Base-by-base conservation (phyloP, 1,140 invertebrate genomes). In the Aphelenchoides fujianensis region DNA sequence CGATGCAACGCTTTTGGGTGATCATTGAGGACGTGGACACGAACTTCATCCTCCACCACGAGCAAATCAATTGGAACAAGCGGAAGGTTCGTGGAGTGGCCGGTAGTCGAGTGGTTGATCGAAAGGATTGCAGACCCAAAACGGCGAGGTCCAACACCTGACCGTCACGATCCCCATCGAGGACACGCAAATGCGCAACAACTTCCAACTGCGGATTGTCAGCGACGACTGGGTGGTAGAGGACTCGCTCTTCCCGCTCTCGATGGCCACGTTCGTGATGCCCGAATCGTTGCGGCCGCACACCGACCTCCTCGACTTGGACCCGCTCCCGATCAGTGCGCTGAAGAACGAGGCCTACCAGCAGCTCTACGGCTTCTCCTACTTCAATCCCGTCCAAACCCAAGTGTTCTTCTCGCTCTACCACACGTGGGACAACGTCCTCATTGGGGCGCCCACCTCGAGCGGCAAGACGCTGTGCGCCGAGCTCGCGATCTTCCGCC, bases 341-440 rank as follows among this genome's bases (percentile, higher is more conserved):
- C 86, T 98, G 19, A 90, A 92, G 68, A 90, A 96, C 79, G 82
- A 88, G 0, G 79, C 87, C 2, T 92, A 91, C 79, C 90, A 97
- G 85, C 87, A 88, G 35, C 85, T 99, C 0, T 99, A 96, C 86
- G 89, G 88, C 23, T 98, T 98, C 85, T 89, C 89, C 0, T 94
- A 97, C 85, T 99, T 99, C 86, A 99, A 99, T 87, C 94, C 96
- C 1, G 94, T 99, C 80, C 97, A 99, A 86, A 98, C 95, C 2
- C 97, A 99, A 87, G 92, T 98, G 53, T 98, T 98, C 85, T 93
- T 97, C 85, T 92, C 91, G 73, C 86, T 97, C 0, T 98, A 96
- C 85, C 91, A 98, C 84, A 94, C 92, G 28, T 66, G 63, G 63
- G 63, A 66, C 32, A 66, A 66, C 31, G 16, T 30, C 34, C 34